Evolutionary conservation across 2,797 vertebrate genomes (phyloP).

Genomic region (Leucoraja ocellata): DNA sequence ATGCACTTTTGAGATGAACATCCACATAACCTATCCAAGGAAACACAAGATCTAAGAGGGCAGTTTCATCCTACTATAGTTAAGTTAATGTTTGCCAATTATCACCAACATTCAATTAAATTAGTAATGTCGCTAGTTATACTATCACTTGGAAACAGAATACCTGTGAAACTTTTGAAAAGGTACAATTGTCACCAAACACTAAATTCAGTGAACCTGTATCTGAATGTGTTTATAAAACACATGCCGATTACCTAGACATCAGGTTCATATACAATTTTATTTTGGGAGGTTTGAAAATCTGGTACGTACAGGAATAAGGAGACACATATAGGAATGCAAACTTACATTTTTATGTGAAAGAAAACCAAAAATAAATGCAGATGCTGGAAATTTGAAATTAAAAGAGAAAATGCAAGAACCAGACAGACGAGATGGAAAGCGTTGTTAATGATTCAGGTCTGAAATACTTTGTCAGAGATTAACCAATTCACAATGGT

Average conservation of each 20-base stretch:
- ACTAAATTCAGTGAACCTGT: neutral
- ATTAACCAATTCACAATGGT: neutral
- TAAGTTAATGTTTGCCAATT: neutral
- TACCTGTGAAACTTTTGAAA: neutral
- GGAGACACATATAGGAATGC: neutral
- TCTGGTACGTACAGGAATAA: neutral
- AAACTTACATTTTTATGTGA: neutral
- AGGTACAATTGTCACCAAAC: no score
- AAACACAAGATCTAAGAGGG: neutral
- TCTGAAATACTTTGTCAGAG: no score
- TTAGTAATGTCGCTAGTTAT: neutral
- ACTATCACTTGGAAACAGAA: no score
- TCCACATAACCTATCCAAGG: neutral
- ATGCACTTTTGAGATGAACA: neutral
- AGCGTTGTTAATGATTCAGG: no score
- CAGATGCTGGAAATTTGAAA: no score
- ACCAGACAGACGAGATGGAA: no score
- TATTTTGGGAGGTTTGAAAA: neutral
- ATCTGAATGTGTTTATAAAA: neutral
- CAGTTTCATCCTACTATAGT: neutral
- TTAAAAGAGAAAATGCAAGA: no score
- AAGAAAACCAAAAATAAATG: no score
- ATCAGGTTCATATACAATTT: neutral
- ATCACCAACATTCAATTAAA: neutral
- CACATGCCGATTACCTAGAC: neutral